Evolutionary conservation across 53 echinoderm and acorn worm genomes (phyloP).

Genomic region (Astropecten irregularis): DNA sequence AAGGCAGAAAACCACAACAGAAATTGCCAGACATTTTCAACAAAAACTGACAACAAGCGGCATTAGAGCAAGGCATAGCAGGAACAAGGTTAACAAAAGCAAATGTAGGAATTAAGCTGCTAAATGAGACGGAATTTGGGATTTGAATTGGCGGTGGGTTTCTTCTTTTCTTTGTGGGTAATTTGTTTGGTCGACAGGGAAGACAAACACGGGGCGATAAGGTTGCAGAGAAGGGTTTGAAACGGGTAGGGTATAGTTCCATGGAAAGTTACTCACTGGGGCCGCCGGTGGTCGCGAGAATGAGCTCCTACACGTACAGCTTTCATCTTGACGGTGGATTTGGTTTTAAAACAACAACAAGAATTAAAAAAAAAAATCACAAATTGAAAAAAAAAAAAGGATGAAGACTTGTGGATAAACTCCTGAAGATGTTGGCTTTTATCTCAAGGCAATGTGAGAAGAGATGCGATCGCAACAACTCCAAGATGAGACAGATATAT

Average conservation of each 20-base stretch:
- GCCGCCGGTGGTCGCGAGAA: constrained; percentile 31
- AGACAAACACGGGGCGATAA: too few relatives aligned
- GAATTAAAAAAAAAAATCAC: constrained; percentile 9
- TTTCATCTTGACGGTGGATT: constrained; percentile 41
- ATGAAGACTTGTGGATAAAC: not conserved
- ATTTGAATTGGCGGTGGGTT: too few relatives aligned
- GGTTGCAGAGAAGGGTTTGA: not conserved
- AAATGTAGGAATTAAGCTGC: too few relatives aligned
- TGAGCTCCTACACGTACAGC: constrained; percentile 10
- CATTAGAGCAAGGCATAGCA: too few relatives aligned
- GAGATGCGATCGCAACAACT: not conserved
- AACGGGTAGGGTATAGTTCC: not conserved
- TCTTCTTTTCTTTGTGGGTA: too few relatives aligned
- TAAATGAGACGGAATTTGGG: too few relatives aligned
- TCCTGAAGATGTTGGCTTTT: not conserved
- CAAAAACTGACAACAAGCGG: too few relatives aligned
- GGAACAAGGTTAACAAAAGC: too few relatives aligned
- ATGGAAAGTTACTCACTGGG: constrained; percentile 42
- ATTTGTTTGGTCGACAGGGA: too few relatives aligned
- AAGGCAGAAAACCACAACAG: too few relatives aligned
- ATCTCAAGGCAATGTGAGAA: not conserved
- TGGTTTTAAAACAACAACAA: too few relatives aligned
- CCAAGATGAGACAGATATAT: constrained; percentile 16
- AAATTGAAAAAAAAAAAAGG: not conserved
- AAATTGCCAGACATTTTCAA: too few relatives aligned